phyloP scores from a whole-genome alignment of 1,140 invertebrate species.

The Chlorops oryzae region DNA sequence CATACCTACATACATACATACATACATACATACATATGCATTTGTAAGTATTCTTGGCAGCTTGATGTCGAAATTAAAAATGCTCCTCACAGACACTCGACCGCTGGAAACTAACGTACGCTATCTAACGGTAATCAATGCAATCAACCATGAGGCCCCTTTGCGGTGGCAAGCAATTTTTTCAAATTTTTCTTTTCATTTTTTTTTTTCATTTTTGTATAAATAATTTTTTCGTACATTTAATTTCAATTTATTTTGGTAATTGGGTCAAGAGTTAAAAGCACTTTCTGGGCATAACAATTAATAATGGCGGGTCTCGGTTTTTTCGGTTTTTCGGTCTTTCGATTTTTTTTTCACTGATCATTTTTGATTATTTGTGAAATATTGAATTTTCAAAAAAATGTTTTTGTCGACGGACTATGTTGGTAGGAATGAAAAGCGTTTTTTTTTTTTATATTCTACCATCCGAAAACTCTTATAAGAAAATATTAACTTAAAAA shows the following conservation, averaged over 20 bases:
- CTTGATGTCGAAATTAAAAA: slow-evolving; percentile 31
- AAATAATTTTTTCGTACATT: slow-evolving; percentile 2
- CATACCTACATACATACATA: too few relatives aligned
- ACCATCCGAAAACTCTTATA: too few relatives aligned
- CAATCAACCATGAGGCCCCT: slow-evolving; percentile 45
- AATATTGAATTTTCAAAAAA: background rate
- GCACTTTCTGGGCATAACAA: background rate
- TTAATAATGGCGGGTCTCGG: background rate
- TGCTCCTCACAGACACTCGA: slow-evolving; percentile 43
- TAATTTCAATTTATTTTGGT: slow-evolving; percentile 1
- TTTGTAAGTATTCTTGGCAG: too few relatives aligned
- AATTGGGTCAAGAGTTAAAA: background rate
- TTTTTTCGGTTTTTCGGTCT: background rate
- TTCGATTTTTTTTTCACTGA: background rate
- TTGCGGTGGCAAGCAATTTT: background rate
- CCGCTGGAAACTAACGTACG: too few relatives aligned
- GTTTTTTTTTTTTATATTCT: too few relatives aligned
- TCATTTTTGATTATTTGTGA: background rate
- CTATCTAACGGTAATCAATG: slow-evolving; percentile 46
- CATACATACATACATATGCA: too few relatives aligned
- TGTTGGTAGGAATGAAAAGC: too few relatives aligned
- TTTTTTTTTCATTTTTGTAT: background rate
- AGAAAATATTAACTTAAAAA: too few relatives aligned
- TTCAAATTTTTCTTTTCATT: background rate
- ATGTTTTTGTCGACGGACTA: background rate